Evolutionary conservation across 2,113 vertebrate species (phyloP), one percentile per base, ranked within the genome.

Genomic region (Lepus timidus): DNA sequence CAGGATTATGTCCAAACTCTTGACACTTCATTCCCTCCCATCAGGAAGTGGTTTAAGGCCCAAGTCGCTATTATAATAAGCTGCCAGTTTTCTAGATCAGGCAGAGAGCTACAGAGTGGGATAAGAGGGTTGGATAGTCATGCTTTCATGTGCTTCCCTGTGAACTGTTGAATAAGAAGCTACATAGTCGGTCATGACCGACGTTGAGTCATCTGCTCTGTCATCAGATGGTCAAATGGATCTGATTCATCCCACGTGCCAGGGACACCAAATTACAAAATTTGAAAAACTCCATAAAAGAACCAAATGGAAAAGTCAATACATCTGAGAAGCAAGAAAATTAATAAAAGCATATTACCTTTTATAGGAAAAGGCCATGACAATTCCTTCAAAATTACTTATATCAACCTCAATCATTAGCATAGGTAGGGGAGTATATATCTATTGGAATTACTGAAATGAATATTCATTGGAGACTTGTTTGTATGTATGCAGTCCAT

Each of bases 31-130:
- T 44, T 95, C 76, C 64, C 2, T 93, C 80, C 70, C 61, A 29
- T 85, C 52, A 93, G 39, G 74, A 88, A 94, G 49, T 13, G 36
- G 79, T 39, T 91, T 75, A 85, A 86, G 78, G 80, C 70, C 39
- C 70, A 93, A 55, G n/a, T 93, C 64, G 86, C 88, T 93, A 9
- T 83, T 90, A 68, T 75, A 67, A 65, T 62, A 94, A 93, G 75
- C 67, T 61, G 71, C 70, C 65, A 90, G 70, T 17, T 94, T 79
- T 88, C 74, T 36, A 67, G 11, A 67, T 83, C 64, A 79, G 88
- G 17, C 51, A 23, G n/a, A 39, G 76, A 79, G 8, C 78, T 39
- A 5, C 1, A 9, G 22, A 89, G n/a, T 17, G 9, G 16, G 36
- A 75, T 58, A 10, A 1, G 27, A 11, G 64, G 52, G 9, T 27